A percentile compares a stretch with the other conserved stretches of the same genome.
Evolutionary conservation across 2,888 invertebrate species (phyloP).

Genomic region (Biston betularia): DNA sequence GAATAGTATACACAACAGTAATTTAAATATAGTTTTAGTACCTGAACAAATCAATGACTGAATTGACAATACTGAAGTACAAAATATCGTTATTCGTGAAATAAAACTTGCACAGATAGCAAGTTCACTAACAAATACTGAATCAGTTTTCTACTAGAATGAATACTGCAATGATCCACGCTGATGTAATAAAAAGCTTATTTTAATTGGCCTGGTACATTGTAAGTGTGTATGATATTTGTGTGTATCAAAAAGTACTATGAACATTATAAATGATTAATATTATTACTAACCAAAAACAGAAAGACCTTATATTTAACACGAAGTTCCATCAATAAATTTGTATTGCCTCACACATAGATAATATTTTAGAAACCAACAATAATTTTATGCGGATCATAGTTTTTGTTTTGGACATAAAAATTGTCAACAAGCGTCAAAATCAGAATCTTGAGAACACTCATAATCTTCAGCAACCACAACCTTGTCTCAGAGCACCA

Average conservation of each 20-base stretch:
- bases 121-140: too few relatives aligned
- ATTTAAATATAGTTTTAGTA: not conserved
- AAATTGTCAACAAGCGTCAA: slow-evolving; percentile 9
- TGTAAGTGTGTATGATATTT: not conserved
- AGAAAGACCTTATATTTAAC: not conserved
- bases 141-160: too few relatives aligned
- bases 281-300: not conserved
- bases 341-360: not conserved
- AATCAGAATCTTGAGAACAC: slow-evolving; percentile 21
- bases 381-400: not conserved
- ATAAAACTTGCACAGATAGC: too few relatives aligned
- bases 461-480: slow-evolving; percentile 48
- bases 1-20: not conserved
- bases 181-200: too few relatives aligned
- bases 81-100: not conserved
- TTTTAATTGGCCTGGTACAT: not conserved
- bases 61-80: not conserved
- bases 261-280: not conserved
- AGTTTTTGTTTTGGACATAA: not conserved
- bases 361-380: not conserved
- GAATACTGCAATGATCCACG: too few relatives aligned
- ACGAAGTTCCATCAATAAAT: not conserved
- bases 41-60: not conserved
- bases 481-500: slow-evolving; percentile 77
- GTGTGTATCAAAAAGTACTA: not conserved